phyloP scores from a whole-genome alignment of 2,113 vertebrate genomes.

The Eurypyga helias region DNA sequence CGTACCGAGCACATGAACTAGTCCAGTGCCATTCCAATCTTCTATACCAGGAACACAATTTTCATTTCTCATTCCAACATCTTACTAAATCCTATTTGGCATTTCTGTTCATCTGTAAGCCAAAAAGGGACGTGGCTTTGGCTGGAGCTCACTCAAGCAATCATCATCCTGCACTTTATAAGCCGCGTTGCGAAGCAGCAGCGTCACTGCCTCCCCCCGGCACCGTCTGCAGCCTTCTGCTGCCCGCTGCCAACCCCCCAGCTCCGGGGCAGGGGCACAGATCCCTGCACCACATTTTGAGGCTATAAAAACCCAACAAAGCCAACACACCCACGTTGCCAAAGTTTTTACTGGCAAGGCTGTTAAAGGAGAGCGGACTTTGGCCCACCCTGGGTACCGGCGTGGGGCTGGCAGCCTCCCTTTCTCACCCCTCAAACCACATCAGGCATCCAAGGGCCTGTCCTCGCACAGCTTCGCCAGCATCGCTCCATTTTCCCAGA shows the following conservation, averaged over 20 bases:
- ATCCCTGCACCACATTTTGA: background rate
- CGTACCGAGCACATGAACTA: rapidly evolving
- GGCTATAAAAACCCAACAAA: too few species aligned
- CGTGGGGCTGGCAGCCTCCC: background rate
- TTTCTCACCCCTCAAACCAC: background rate
- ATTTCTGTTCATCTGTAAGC: background rate
- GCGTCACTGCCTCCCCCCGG: rapidly evolving
- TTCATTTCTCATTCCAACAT: background rate
- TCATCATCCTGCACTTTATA: background rate
- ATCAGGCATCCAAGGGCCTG: background rate
- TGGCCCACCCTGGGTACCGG: background rate
- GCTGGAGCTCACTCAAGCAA: background rate
- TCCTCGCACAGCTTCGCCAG: background rate
- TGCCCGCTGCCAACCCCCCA: background rate
- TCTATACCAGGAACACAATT: background rate
- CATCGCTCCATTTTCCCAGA: background rate
- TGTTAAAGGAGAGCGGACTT: background rate
- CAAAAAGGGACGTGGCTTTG: background rate
- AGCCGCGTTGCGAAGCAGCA: rapidly evolving
- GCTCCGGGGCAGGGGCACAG: background rate
- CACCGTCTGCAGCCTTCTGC: background rate
- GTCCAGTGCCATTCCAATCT: rapidly evolving
- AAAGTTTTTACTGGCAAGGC: background rate
- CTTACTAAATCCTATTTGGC: background rate
- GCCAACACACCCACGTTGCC: background rate